Conservation (phyloP, 2,113 vertebrate species). For the Sapayoa aenigma region DNA sequence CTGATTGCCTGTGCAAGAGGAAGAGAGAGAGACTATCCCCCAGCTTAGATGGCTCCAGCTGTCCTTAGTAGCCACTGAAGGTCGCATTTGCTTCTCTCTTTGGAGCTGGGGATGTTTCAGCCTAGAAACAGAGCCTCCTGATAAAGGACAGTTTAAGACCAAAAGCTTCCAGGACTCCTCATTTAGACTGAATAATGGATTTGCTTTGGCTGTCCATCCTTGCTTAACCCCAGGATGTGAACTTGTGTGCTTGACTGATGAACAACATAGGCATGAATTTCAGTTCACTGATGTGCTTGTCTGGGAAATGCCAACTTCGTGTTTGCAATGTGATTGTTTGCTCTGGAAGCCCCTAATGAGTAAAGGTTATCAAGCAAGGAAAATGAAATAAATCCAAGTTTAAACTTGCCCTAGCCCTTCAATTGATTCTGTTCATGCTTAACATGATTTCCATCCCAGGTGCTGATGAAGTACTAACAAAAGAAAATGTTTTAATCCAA, state of each 20-base stretch:
- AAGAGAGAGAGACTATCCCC: background rate
- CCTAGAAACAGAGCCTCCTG: background rate
- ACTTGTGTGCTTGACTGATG: background rate
- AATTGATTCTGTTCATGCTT: background rate
- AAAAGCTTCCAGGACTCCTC: background rate
- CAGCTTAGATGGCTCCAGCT: background rate
- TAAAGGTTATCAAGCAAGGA: constrained; percentile 1
- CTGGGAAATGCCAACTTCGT: background rate
- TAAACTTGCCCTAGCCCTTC: constrained; percentile 16
- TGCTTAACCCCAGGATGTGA: background rate
- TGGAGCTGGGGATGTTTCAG: background rate
- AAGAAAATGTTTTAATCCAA: background rate
- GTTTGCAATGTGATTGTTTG: constrained; percentile 21
- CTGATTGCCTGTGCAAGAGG: background rate
- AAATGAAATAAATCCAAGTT: constrained; percentile 19
- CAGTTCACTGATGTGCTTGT: background rate
- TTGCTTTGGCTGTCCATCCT: background rate
- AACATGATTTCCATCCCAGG: background rate
- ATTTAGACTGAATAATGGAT: background rate
- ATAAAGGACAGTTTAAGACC: background rate
- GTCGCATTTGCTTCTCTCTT: background rate
- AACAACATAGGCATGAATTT: background rate
- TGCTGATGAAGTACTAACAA: background rate
- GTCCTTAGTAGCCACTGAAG: background rate
- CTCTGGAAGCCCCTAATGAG: constrained; percentile 2